Percentiles rank a stretch among this genome's conserved stretches.
phyloP scores from a whole-genome alignment of 1,140 invertebrate species.

The Nebria ingens region DNA sequence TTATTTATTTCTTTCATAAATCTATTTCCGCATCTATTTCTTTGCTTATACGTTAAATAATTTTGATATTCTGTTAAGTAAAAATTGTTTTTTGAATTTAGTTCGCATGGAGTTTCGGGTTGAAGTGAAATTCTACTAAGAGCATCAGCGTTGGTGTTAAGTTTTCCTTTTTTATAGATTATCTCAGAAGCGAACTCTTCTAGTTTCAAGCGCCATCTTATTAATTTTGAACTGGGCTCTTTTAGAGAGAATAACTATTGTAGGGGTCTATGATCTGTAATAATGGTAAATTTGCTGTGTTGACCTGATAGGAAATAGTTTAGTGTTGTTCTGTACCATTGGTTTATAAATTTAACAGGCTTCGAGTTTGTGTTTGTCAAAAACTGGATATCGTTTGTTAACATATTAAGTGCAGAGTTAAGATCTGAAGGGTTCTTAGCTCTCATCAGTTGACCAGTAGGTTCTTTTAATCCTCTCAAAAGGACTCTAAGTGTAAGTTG shows the following conservation, averaged over 20 bases:
- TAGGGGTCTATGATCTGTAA: neutral
- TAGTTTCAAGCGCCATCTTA: neutral
- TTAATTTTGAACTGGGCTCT: neutral
- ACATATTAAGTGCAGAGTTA: neutral
- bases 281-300: neutral
- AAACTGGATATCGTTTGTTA: neutral
- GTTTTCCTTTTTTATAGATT: neutral
- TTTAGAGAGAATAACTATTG: neutral
- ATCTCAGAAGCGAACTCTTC: neutral
- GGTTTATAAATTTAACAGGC: neutral
- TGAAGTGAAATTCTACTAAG: neutral
- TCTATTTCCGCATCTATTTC: neutral
- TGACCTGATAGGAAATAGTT: neutral
- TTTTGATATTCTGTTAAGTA: neutral
- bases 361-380: neutral
- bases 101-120: too few relatives aligned
- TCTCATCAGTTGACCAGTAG: neutral
- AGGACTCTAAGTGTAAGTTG: neutral
- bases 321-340: neutral
- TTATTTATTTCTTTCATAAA: neutral
- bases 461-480: neutral
- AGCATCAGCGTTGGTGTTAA: neutral
- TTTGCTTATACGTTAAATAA: neutral
- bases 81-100: neutral
- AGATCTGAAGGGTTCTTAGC: neutral